A percentile compares a stretch with the other conserved stretches of the same genome.
Conservation (phyloP, 2,888 invertebrate species). For the Trypoxylon attenuatum region DNA sequence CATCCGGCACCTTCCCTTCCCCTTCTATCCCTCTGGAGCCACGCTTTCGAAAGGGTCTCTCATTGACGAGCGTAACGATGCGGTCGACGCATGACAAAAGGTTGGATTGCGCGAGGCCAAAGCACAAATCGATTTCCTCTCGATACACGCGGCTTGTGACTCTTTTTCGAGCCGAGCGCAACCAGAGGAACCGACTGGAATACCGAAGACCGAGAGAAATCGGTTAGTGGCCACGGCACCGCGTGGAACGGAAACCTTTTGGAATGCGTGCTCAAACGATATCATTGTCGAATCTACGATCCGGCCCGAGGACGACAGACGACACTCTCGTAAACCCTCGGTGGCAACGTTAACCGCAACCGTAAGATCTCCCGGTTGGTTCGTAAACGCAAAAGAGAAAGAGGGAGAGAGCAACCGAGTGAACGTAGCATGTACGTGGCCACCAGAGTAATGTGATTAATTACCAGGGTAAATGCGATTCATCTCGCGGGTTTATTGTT, state of each 20-base stretch:
- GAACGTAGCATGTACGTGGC: constrained; percentile 4
- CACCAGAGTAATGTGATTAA: constrained; percentile 35
- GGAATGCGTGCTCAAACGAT: too few species aligned
- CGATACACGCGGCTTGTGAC: constrained; percentile 12
- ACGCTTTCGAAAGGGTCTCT: constrained; percentile 40
- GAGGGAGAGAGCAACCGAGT: neutral
- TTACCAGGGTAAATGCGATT: constrained; percentile 30
- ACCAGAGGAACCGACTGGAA: constrained; percentile 1
- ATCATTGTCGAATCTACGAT: too few species aligned
- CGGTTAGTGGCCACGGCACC: too few species aligned
- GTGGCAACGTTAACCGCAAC: too few species aligned
- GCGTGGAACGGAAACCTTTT: too few species aligned
- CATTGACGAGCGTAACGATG: constrained; percentile 51
- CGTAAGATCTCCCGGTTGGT: too few species aligned
- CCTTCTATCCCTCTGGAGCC: constrained; percentile 4
- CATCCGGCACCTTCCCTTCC: constrained; percentile 17
- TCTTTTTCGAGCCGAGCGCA: constrained; percentile 14
- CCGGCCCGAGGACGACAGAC: too few species aligned
- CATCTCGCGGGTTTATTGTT: constrained; percentile 32
- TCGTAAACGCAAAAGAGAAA: neutral
- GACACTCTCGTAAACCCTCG: too few species aligned
- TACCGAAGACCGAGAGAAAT: too few species aligned
- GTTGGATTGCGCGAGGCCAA: constrained; percentile 18
- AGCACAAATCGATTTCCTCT: constrained; percentile 23
- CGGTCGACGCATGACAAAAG: constrained; percentile 51